phyloP scores from a whole-genome alignment of 2,888 invertebrate species.

The Zygogramma bicolorata region DNA sequence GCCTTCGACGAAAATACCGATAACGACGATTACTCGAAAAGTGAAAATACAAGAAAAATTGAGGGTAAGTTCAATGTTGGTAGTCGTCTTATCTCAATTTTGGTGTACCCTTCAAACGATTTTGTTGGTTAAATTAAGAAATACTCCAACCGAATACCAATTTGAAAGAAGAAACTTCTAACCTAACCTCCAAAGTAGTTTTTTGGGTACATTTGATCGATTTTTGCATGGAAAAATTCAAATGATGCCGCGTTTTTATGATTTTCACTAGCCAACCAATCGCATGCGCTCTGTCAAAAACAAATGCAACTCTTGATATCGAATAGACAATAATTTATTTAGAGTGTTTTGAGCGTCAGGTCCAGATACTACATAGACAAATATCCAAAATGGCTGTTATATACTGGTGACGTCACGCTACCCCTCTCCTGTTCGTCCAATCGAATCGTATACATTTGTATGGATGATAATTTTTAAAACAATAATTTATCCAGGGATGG shows the following conservation, averaged over 20 bases:
- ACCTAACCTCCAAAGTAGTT: conserved; percentile 2
- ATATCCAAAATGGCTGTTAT: conserved; percentile 52
- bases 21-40: conserved; percentile 33
- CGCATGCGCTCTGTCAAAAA: conserved; percentile 40
- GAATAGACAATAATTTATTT: conserved; percentile 47
- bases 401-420: conserved; percentile 49
- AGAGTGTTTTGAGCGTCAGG: conserved; percentile 43
- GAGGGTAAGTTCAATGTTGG: conserved; percentile 36
- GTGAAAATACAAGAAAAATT: conserved; percentile 31
- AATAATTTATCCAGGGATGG: conserved; percentile 40
- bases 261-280: background rate
- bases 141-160: too few relatives aligned
- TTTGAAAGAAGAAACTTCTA: too few relatives aligned
- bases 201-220: background rate
- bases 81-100: background rate
- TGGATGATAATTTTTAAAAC: conserved; percentile 46
- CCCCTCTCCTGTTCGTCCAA: conserved; percentile 46
- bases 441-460: conserved; percentile 42
- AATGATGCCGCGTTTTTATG: conserved; percentile 32
- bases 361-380: conserved; percentile 45
- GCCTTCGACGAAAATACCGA: conserved; percentile 45
- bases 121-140: too few relatives aligned
- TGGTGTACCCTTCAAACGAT: background rate
- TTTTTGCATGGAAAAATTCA: conserved; percentile 42
- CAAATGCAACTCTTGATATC: conserved; percentile 41